Evolutionary conservation across 2,888 invertebrate species (phyloP).

Genomic region (Chloroclysta siterata): DNA sequence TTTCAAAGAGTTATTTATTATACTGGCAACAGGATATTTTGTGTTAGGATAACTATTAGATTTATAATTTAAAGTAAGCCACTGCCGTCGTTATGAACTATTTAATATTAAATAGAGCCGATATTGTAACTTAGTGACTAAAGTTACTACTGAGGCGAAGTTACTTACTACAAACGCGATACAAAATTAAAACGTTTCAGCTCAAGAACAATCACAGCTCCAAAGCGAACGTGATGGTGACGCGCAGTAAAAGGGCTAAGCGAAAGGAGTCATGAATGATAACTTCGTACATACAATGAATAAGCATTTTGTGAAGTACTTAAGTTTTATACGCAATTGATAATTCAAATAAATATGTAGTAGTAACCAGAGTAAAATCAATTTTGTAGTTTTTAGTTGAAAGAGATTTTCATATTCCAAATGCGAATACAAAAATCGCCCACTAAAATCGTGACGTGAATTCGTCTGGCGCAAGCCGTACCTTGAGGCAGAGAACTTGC

Average conservation of each 20-base stretch:
- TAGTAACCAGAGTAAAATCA: slow-evolving; percentile 60
- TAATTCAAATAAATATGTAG: slow-evolving; percentile 47
- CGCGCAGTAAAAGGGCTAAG: slow-evolving; percentile 62
- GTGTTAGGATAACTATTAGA: slow-evolving; percentile 35
- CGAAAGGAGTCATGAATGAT: slow-evolving; percentile 71
- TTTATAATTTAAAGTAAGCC: slow-evolving; percentile 53
- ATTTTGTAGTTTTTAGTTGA: slow-evolving; percentile 64
- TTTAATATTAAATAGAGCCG: slow-evolving; percentile 58
- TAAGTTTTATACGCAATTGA: slow-evolving; percentile 29
- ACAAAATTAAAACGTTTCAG: slow-evolving; percentile 60
- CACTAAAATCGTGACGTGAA: slow-evolving; percentile 73
- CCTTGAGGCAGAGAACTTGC: slow-evolving; percentile 80
- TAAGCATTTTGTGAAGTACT: slow-evolving; percentile 23
- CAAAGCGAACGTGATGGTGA: slow-evolving; percentile 73
- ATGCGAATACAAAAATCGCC: slow-evolving; percentile 77
- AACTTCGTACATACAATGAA: slow-evolving; percentile 47
- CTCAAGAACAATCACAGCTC: slow-evolving; percentile 79
- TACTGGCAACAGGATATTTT: slow-evolving; percentile 26
- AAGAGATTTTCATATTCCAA: slow-evolving; percentile 79
- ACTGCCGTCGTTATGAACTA: slow-evolving; percentile 53
- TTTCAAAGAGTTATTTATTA: slow-evolving; percentile 28
- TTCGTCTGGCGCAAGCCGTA: slow-evolving; percentile 69
- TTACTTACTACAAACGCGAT: slow-evolving; percentile 62
- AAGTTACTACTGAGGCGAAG: slow-evolving; percentile 60
- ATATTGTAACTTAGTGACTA: slow-evolving; percentile 68